phyloP scores from a whole-genome alignment of 1,140 invertebrate species.

The Rhopalosiphum maidis region DNA sequence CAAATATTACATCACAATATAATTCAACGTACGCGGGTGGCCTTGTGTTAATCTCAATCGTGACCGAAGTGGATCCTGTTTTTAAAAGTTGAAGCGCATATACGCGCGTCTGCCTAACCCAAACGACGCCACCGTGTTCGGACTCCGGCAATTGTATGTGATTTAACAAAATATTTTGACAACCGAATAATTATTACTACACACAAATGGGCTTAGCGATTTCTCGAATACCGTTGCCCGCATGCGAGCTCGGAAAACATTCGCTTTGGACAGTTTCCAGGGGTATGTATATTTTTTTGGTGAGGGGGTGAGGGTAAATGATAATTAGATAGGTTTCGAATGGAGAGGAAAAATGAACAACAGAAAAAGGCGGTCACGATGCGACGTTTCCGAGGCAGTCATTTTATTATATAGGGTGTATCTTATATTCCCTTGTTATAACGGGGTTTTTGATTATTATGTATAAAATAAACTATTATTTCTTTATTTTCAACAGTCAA shows the following conservation, averaged over 20 bases:
- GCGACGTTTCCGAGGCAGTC: not conserved
- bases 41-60: not conserved
- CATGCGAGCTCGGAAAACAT: not conserved
- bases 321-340: not conserved
- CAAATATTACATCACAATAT: not conserved
- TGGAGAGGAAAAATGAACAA: not conserved
- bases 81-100: not conserved
- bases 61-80: not conserved
- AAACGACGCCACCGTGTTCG: not conserved
- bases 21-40: not conserved
- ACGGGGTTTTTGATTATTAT: not conserved
- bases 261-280: not conserved
- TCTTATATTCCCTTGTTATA: not conserved
- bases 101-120: not conserved
- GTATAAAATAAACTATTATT: too few relatives aligned
- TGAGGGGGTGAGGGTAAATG: not conserved
- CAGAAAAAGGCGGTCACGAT: not conserved
- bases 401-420: not conserved
- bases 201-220: not conserved
- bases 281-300: not conserved
- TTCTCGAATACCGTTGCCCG: not conserved
- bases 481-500: too few relatives aligned
- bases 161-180: constrained; percentile 7
- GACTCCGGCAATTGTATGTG: not conserved
- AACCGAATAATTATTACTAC: constrained; percentile 4